A percentile compares a stretch with the other conserved stretches of the same genome.
Conservation (phyloP, 2,113 vertebrate species). For the Elgaria multicarinata region DNA sequence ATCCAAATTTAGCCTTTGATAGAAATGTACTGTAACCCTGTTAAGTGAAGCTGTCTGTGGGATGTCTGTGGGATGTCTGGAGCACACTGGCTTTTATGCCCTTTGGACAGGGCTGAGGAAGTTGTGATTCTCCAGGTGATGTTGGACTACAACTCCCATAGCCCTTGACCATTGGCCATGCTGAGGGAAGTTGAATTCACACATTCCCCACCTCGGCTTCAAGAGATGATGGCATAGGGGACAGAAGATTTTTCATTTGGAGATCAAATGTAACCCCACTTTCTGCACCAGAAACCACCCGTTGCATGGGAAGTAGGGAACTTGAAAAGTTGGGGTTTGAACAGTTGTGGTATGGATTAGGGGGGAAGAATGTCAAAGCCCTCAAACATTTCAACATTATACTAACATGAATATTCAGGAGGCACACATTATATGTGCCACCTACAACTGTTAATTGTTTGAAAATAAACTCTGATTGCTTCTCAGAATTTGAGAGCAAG, state of each 20-base stretch:
- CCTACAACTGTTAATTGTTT: too few relatives aligned
- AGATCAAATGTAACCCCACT: neutral
- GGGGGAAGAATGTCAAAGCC: neutral
- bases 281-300: neutral
- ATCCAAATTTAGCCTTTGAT: neutral
- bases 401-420: too few relatives aligned
- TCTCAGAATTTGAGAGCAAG: too few relatives aligned
- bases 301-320: neutral
- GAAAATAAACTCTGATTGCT: too few relatives aligned
- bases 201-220: too few relatives aligned
- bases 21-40: neutral
- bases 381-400: too few relatives aligned
- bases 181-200: too few relatives aligned
- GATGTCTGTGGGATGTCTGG: neutral
- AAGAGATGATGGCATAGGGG: neutral
- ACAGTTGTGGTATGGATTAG: neutral
- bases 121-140: too few relatives aligned
- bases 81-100: neutral
- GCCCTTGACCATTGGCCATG: too few relatives aligned
- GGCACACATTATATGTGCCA: too few relatives aligned
- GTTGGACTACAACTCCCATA: too few relatives aligned
- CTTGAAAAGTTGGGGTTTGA: neutral
- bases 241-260: neutral
- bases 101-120: too few relatives aligned
- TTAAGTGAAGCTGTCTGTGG: neutral